These are phyloP conservation scores for Sycobia sp. DNA, from an alignment of 1,140 invertebrate genomes.

Conservation along the genomic window DNA sequence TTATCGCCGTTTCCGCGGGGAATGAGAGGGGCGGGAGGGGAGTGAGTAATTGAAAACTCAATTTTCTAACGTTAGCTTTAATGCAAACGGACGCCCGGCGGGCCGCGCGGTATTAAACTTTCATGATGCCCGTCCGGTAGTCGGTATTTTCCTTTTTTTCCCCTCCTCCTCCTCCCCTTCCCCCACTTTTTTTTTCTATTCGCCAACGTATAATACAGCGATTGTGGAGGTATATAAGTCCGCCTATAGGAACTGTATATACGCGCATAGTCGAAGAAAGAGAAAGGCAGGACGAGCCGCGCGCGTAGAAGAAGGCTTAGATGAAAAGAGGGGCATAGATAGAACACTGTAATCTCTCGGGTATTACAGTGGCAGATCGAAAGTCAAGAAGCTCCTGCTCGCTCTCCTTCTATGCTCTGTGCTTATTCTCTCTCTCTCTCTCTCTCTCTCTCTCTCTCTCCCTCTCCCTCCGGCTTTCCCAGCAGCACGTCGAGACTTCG, in stretches of 20 bases:
- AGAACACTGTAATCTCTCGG: constrained; percentile 41
- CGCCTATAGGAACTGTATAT: too few relatives aligned
- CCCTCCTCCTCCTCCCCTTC: too few relatives aligned
- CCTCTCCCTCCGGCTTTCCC: background rate
- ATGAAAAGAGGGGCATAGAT: constrained; percentile 22
- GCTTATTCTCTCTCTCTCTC: background rate
- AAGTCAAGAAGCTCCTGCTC: constrained; percentile 46
- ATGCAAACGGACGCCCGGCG: background rate
- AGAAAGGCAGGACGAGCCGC: constrained; percentile 34
- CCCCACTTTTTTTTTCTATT: constrained; percentile 3
- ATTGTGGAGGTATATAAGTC: constrained; percentile 11
- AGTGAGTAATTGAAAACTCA: constrained; percentile 19
- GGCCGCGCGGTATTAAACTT: constrained; percentile 15
- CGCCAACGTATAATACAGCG: constrained; percentile 20
- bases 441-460: background rate
- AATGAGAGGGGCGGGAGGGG: too few relatives aligned
- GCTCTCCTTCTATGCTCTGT: background rate
- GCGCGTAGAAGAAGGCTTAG: constrained; percentile 13
- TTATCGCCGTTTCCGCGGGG: too few relatives aligned
- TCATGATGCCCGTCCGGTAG: constrained; percentile 8
- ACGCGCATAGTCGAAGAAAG: too few relatives aligned
- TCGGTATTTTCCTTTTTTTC: too few relatives aligned
- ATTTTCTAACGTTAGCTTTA: constrained; percentile 13
- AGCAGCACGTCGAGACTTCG: constrained; percentile 37
- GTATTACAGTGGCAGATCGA: constrained; percentile 40